These are phyloP conservation scores for Atractosteus spatula DNA, from an alignment of 2,113 vertebrate species.

Conservation along the genomic window DNA sequence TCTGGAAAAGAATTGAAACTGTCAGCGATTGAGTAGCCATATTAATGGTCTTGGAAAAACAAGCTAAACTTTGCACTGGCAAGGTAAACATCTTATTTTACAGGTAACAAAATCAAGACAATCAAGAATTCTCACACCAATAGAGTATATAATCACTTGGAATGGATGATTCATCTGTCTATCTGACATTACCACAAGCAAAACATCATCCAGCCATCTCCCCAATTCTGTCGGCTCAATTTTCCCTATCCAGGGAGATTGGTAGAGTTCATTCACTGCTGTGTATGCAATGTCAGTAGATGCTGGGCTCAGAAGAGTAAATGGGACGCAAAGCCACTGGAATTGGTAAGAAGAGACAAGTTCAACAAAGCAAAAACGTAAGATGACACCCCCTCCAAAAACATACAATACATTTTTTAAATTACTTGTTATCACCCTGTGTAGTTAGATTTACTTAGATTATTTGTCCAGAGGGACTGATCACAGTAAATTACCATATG, in stretches of 20 bases:
- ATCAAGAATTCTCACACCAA: no score
- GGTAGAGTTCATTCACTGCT: constrained; percentile 42
- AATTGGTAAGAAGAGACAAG: constrained; percentile 5
- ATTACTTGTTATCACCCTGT: no score
- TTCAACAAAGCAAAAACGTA: constrained; percentile 8
- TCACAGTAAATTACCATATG: no score
- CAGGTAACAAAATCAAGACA: no score
- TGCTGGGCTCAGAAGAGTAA: constrained; percentile 61
- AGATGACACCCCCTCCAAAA: not conserved
- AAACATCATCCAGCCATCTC: constrained; percentile 64
- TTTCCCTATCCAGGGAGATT: constrained; percentile 63
- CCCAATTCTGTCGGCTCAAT: constrained; percentile 52
- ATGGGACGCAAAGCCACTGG: constrained; percentile 70
- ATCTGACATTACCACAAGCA: constrained; percentile 57
- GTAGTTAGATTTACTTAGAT: no score
- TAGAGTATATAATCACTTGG: no score
- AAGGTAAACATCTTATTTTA: no score
- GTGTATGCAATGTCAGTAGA: constrained; percentile 47
- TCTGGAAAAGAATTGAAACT: constrained; percentile 47
- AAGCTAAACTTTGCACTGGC: not conserved
- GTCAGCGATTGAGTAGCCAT: not conserved
- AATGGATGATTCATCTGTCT: no score
- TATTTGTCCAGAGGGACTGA: no score
- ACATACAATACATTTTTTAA: no score
- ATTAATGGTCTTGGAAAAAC: not conserved